Percentiles rank a stretch among this genome's conserved stretches.
Conservation (phyloP, 1,140 invertebrate species). For the Apis cerana region DNA sequence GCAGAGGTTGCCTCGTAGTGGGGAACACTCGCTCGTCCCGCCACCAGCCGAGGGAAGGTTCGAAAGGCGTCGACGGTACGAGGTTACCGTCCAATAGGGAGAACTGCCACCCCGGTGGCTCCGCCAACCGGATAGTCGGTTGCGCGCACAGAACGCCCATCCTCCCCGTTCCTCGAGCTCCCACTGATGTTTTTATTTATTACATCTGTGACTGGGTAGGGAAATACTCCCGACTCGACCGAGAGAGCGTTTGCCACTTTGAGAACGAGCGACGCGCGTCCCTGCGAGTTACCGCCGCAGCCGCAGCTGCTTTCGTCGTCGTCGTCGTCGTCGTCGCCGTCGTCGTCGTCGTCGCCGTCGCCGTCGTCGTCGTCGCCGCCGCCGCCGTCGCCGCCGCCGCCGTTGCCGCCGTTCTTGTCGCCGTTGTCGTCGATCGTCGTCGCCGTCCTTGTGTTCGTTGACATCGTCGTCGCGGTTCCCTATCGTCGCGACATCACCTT, state of each 20-base stretch:
- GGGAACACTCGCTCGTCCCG: slow-evolving; percentile 56
- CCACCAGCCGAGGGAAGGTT: slow-evolving; percentile 63
- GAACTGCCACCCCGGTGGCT: slow-evolving; percentile 60
- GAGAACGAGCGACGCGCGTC: slow-evolving; percentile 81
- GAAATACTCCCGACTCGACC: slow-evolving; percentile 81
- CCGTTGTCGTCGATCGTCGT: slow-evolving; percentile 14
- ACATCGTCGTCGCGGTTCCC: neutral
- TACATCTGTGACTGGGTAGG: slow-evolving; percentile 85
- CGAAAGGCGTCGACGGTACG: slow-evolving; percentile 66
- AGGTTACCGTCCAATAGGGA: slow-evolving; percentile 61
- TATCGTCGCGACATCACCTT: neutral
- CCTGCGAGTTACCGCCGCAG: slow-evolving; percentile 76
- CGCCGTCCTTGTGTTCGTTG: neutral
- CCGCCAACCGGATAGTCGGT: slow-evolving; percentile 70
- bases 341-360: slow-evolving; percentile 27
- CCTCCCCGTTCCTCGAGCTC: slow-evolving; percentile 74
- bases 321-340: slow-evolving; percentile 36
- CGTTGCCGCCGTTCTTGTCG: slow-evolving; percentile 1
- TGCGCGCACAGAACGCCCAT: slow-evolving; percentile 74
- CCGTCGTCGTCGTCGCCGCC: neutral
- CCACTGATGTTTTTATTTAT: slow-evolving; percentile 86
- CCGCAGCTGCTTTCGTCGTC: slow-evolving; percentile 56
- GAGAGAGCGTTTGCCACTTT: slow-evolving; percentile 82
- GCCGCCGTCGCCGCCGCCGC: too few relatives aligned
- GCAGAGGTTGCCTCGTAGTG: slow-evolving; percentile 61